Conservation (phyloP, 1,140 invertebrate species). For the Drosophila setifemur region DNA sequence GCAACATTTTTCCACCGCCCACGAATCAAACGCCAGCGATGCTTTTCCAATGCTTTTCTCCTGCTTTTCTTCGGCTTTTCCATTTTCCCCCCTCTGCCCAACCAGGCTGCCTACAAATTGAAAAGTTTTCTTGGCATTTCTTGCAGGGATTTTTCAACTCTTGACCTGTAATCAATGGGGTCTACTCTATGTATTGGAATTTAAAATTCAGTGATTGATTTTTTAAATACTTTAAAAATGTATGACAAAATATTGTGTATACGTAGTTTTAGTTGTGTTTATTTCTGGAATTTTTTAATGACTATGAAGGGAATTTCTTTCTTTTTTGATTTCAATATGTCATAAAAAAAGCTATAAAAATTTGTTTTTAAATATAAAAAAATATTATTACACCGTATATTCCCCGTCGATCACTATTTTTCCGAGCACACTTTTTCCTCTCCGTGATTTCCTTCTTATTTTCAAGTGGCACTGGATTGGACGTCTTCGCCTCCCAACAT, state of each 20-base stretch:
- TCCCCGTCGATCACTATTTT: neutral
- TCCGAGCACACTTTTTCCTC: neutral
- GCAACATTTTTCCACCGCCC: slow-evolving; percentile 54
- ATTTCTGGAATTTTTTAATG: too few species aligned
- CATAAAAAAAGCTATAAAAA: too few species aligned
- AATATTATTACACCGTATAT: too few species aligned
- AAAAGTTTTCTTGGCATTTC: slow-evolving; percentile 67
- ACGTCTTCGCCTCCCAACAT: slow-evolving; percentile 33
- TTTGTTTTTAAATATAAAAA: too few species aligned
- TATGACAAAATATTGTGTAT: too few species aligned
- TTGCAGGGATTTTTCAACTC: slow-evolving; percentile 16
- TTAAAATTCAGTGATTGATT: too few species aligned
- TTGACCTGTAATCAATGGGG: neutral
- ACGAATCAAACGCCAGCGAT: slow-evolving; percentile 57
- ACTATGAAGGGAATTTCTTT: too few species aligned
- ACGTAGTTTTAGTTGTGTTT: too few species aligned
- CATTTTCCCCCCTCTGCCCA: neutral
- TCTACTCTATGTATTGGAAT: slow-evolving; percentile 4
- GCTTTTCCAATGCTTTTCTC: slow-evolving; percentile 26
- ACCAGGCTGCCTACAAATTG: slow-evolving; percentile 56
- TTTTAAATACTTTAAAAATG: too few species aligned
- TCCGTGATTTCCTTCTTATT: slow-evolving; percentile 36
- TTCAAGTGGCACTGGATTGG: slow-evolving; percentile 46
- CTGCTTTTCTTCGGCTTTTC: neutral
- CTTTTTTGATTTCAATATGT: too few species aligned